These are phyloP conservation scores for Scrobipalpa atriplicella DNA, from an alignment of 2,888 invertebrate genomes.

Conservation along the genomic window DNA sequence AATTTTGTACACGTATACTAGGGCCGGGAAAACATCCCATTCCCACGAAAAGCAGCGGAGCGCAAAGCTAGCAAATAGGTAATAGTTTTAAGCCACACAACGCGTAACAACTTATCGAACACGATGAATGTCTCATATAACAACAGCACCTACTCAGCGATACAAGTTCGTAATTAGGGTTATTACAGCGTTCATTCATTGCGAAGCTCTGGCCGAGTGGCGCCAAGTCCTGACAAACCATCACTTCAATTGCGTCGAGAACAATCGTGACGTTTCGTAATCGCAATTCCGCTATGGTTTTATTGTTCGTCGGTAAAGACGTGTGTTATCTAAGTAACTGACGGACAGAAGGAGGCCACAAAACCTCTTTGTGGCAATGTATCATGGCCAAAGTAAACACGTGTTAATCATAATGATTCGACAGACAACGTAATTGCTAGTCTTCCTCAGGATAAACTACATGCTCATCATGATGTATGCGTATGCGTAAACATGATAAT, in stretches of 20 bases:
- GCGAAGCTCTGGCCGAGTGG: conserved; percentile 30
- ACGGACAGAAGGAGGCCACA: conserved; percentile 44
- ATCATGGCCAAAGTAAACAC: conserved; percentile 31
- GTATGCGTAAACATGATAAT: conserved; percentile 9
- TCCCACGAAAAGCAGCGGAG: too few species aligned
- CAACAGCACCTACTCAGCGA: background rate
- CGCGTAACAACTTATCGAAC: background rate
- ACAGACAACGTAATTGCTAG: conserved; percentile 57
- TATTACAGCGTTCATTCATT: conserved; percentile 39
- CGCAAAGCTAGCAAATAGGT: too few species aligned
- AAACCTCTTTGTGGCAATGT: conserved; percentile 24
- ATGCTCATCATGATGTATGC: conserved; percentile 8
- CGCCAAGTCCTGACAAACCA: conserved; percentile 29
- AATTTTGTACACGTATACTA: too few species aligned
- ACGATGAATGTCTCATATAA: background rate
- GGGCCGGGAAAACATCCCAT: too few species aligned
- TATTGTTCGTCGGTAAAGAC: conserved; percentile 50
- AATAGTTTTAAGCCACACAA: background rate
- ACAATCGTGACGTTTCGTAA: conserved; percentile 58
- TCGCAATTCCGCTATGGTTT: conserved; percentile 47
- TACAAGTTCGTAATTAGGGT: conserved; percentile 37
- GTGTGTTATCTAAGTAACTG: conserved; percentile 55
- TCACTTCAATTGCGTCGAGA: conserved; percentile 37
- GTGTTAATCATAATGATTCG: conserved; percentile 41
- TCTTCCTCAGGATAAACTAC: conserved; percentile 39